phyloP scores from a whole-genome alignment of 2,888 invertebrate species.

The Dicycla oo region DNA sequence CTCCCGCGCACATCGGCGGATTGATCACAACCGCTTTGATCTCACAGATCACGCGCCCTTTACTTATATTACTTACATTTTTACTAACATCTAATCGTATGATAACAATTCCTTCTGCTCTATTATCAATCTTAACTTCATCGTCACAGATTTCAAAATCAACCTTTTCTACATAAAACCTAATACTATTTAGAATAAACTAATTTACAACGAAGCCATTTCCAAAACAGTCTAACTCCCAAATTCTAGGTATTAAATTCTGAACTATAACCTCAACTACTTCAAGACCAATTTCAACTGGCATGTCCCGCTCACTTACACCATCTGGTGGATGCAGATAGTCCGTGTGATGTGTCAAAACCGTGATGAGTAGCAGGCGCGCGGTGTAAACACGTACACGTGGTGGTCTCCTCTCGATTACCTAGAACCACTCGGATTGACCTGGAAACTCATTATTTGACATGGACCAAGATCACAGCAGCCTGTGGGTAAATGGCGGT shows the following conservation, averaged over 20 bases:
- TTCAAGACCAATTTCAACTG: slow-evolving; percentile 50
- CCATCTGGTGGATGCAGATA: slow-evolving; percentile 51
- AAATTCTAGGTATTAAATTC: slow-evolving; percentile 30
- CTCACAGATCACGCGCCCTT: slow-evolving; percentile 86
- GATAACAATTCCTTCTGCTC: slow-evolving; percentile 29
- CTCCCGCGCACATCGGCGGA: slow-evolving; percentile 77
- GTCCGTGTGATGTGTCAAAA: slow-evolving; percentile 85
- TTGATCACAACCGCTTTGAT: slow-evolving; percentile 87
- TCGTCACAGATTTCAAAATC: slow-evolving; percentile 29
- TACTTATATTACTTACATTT: slow-evolving; percentile 85
- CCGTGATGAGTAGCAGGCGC: slow-evolving; percentile 86
- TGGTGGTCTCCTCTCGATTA: slow-evolving; percentile 71
- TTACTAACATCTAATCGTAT: slow-evolving; percentile 75
- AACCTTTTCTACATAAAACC: slow-evolving; percentile 13
- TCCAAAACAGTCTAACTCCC: slow-evolving; percentile 41
- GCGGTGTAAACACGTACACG: slow-evolving; percentile 84
- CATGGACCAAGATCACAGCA: slow-evolving; percentile 40
- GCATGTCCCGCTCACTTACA: slow-evolving; percentile 1
- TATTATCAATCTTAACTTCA: slow-evolving; percentile 51
- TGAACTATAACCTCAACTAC: not conserved
- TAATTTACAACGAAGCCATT: slow-evolving; percentile 35
- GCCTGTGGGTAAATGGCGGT: slow-evolving; percentile 22
- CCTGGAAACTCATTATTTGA: slow-evolving; percentile 62
- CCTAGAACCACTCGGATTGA: slow-evolving; percentile 65
- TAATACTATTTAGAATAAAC: slow-evolving; percentile 56